A percentile compares a stretch with the other conserved stretches of the same genome.
These are phyloP conservation scores for Bubo scandiacus DNA, from an alignment of 2,113 vertebrate genomes.

Conservation along the genomic window DNA sequence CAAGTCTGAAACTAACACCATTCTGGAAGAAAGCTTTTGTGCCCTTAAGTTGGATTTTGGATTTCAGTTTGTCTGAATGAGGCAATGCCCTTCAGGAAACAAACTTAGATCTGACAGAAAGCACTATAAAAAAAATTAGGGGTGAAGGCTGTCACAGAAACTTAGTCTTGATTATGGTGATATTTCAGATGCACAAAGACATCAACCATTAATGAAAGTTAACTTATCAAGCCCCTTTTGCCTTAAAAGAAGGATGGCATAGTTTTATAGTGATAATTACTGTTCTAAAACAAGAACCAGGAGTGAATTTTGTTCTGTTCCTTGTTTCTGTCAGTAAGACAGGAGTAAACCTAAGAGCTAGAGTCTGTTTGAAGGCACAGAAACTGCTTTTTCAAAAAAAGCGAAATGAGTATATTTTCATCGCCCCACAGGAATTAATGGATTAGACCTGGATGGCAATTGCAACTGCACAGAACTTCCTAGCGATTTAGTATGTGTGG, in stretches of 20 bases:
- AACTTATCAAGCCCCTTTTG: not conserved
- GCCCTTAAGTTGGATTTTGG: not conserved
- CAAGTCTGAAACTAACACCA: not conserved
- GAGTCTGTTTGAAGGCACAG: not conserved
- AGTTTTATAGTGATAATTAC: not conserved
- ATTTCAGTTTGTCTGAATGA: not conserved
- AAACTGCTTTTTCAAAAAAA: not conserved
- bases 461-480: not conserved
- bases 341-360: not conserved
- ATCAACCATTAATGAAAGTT: not conserved
- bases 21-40: not conserved
- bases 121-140: not conserved
- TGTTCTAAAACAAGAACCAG: not conserved
- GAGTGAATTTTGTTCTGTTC: not conserved
- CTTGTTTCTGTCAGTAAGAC: not conserved
- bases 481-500: not conserved
- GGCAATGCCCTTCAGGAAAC: not conserved
- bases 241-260: not conserved
- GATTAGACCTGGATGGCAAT: not conserved
- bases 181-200: not conserved
- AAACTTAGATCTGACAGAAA: not conserved
- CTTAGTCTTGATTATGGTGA: not conserved
- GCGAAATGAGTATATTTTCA: fast-evolving
- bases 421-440: not conserved
- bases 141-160: not conserved